These are phyloP conservation scores for Oryzaephilus surinamensis DNA, from an alignment of 1,140 invertebrate genomes.

Conservation along the genomic window DNA sequence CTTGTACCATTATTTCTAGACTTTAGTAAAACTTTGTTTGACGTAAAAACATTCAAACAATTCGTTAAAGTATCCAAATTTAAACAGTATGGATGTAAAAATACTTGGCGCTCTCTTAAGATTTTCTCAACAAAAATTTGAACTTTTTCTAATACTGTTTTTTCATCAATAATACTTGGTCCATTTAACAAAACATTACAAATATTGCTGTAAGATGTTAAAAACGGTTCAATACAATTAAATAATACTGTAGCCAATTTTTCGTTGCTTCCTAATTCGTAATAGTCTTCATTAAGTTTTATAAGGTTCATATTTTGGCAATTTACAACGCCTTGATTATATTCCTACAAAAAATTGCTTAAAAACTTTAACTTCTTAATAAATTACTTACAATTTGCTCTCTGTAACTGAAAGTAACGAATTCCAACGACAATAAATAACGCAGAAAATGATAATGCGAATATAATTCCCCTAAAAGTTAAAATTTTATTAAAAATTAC, in stretches of 20 bases:
- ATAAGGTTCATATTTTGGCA: constrained; percentile 38
- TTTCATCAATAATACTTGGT: constrained; percentile 33
- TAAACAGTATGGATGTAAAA: constrained; percentile 49
- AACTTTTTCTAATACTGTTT: no score
- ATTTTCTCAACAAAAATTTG: no score
- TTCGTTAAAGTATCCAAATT: constrained; percentile 43
- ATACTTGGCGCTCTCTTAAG: no score
- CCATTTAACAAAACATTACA: constrained; percentile 27
- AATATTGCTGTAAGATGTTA: no score
- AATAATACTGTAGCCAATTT: constrained; percentile 32
- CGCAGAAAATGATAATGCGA: constrained; percentile 36
- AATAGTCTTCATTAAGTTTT: constrained; percentile 14
- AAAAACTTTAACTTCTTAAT: constrained; percentile 3
- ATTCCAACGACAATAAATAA: constrained; percentile 45
- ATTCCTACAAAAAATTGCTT: constrained; percentile 37
- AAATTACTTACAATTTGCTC: constrained; percentile 22
- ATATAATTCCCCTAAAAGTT: constrained; percentile 34
- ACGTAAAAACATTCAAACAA: constrained; percentile 36
- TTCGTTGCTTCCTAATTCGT: constrained; percentile 34
- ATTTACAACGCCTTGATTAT: constrained; percentile 37
- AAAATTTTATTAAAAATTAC: constrained; percentile 23
- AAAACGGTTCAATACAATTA: no score
- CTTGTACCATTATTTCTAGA: constrained; percentile 30
- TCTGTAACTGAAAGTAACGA: constrained; percentile 35
- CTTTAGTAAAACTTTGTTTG: constrained; percentile 29